Conservation (phyloP, 2,888 invertebrate species). For the Pyrgus malvae region DNA sequence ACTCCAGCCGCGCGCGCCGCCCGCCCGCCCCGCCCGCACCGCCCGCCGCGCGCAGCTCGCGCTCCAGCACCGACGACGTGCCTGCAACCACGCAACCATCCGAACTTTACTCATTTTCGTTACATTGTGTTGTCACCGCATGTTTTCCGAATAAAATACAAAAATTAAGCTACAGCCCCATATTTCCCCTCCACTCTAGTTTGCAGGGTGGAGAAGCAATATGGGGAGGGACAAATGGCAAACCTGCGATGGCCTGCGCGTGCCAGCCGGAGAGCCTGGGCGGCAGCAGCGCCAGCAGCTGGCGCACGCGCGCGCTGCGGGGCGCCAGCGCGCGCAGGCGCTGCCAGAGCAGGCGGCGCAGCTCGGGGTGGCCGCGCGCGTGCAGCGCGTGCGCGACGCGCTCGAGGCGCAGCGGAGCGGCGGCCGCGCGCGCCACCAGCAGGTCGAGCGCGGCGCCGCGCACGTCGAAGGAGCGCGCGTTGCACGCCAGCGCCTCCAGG, state of each 20-base stretch:
- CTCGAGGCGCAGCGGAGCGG: constrained; percentile 38
- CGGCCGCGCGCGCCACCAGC: constrained; percentile 38
- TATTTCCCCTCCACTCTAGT: too few relatives aligned
- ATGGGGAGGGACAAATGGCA: not conserved
- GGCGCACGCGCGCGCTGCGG: constrained; percentile 30
- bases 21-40: constrained; percentile 42
- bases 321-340: constrained; percentile 43
- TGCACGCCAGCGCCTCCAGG: constrained; percentile 29
- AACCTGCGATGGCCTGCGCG: constrained; percentile 34
- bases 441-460: constrained; percentile 35
- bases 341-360: constrained; percentile 58
- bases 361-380: constrained; percentile 44
- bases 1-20: constrained; percentile 47
- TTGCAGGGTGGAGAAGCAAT: too few relatives aligned
- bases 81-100: constrained; percentile 30
- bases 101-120: too few relatives aligned
- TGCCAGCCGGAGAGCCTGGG: constrained; percentile 36
- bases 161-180: too few relatives aligned
- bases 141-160: too few relatives aligned
- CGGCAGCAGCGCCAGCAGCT: constrained; percentile 38
- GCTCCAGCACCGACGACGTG: constrained; percentile 50
- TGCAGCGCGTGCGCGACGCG: constrained; percentile 27
- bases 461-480: constrained; percentile 24
- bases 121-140: too few relatives aligned
- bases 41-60: constrained; percentile 41